phyloP scores from a whole-genome alignment of 2,888 invertebrate species.

The Heliconius hortense region DNA sequence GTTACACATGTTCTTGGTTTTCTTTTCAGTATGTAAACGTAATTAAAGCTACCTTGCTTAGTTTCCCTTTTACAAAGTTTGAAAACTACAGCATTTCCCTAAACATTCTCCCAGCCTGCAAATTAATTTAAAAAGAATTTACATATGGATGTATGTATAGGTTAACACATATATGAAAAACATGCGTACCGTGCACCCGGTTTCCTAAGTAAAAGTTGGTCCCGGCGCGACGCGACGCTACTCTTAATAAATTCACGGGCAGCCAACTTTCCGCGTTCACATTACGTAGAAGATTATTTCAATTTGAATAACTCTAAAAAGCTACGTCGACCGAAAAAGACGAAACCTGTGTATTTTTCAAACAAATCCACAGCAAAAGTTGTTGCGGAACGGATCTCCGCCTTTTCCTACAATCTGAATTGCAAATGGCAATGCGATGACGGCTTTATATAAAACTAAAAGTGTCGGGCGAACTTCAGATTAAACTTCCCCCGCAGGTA shows the following conservation, averaged over 20 bases:
- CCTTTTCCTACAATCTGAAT: slow-evolving; percentile 79
- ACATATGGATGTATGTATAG: slow-evolving; percentile 3
- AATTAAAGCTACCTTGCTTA: neutral
- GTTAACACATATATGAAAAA: neutral
- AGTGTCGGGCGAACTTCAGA: slow-evolving; percentile 80
- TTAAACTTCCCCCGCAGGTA: slow-evolving; percentile 78
- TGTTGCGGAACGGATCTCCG: slow-evolving; percentile 65
- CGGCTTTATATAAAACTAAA: slow-evolving; percentile 79
- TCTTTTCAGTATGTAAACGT: neutral
- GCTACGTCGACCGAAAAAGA: slow-evolving; percentile 62
- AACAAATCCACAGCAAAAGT: slow-evolving; percentile 73
- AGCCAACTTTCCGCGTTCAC: slow-evolving; percentile 44
- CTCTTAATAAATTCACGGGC: slow-evolving; percentile 43
- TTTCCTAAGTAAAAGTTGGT: slow-evolving; percentile 24
- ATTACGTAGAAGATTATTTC: slow-evolving; percentile 58
- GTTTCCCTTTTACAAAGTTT: slow-evolving; percentile 1
- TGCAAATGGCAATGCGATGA: slow-evolving; percentile 78
- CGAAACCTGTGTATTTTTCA: slow-evolving; percentile 72
- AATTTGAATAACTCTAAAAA: slow-evolving; percentile 70
- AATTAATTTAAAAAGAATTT: slow-evolving; percentile 20
- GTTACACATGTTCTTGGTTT: neutral
- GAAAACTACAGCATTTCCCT: neutral
- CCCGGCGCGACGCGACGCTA: slow-evolving; percentile 40
- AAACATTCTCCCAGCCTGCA: neutral
- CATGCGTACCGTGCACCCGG: slow-evolving; percentile 12